Evolutionary conservation across 2,113 vertebrate genomes (phyloP), one percentile per base, ranked within the genome.

Genomic region (Amblyornis subalaris): DNA sequence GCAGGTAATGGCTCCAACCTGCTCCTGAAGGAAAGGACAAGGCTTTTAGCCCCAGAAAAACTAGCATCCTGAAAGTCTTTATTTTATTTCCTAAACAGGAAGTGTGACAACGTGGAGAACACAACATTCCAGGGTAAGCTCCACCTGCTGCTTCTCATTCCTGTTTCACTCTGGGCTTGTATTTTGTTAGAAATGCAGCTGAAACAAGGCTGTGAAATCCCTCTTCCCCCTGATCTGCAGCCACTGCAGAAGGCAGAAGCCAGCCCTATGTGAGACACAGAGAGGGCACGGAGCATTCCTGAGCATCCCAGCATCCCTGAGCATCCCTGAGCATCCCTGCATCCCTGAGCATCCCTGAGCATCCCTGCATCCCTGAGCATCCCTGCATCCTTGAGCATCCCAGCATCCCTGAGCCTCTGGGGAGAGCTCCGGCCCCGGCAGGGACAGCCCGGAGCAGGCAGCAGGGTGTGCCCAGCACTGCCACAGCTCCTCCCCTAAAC

Each of bases 381-480:
- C 36, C 36, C 36, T 38, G 36, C 36, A 38, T 38, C 36, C 36
- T 10, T 38, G 36, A 38, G 36, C 36, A 71, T 31, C 50, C 50
- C 22, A 11, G 1, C 36, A 55, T n/a, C 36, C 28, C 36, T 18
- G 48, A 29, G 11, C 36, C 13, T 17, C 31, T 24, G 36, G 40
- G 40, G 1, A 1, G 40, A 33, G 21, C 61, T 19, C 64, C 55
- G 23, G 55, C 36, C 29, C 26, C 4, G 6, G 55, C 67, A 48
- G 48, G 0, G 1, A 4, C 62, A 73, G 64, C 69, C 44, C 35
- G 4, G 25, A 7, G 33, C 40, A 3, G 21, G 1, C 60, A 36
- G 65, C 21, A 24, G 36, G 1, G 1, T 0, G 8, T 12, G 48
- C 38, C 47, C 61, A 25, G 10, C 67, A 1, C 18, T 4, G 22